Base-by-base conservation (phyloP, 1,140 invertebrate genomes). In the Caerostris darwini region DNA sequence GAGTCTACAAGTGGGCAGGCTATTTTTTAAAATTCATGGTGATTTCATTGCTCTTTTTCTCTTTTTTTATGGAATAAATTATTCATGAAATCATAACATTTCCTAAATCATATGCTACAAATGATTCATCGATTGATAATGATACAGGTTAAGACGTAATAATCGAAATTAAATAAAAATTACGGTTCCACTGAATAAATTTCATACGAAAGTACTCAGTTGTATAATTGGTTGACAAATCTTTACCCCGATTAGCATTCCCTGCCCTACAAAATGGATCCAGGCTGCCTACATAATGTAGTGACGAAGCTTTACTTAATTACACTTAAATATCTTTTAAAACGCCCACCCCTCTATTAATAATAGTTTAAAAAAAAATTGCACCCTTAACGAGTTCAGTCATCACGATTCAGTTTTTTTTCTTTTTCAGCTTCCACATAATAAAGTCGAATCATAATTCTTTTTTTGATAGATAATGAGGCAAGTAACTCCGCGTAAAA, bases 311-410 rank as follows among this genome's bases (percentile, higher is more conserved):
- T 17, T 88, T 50, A 67, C 61, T 88, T 88, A 88, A 88, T 88
- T 88, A 88, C 86, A 88, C 86, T 64, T 88, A 88, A 88, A 88
- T 88, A 67, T 88, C 86, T 88, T 88, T 88, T 88, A 88, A 88
- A 88, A 88, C 53, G 34, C 61, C 59, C 14, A 67, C 86, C 86
- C 59, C 53, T 53, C 86, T 88, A 88, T 88, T 88, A 88, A 88
- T 88, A 88, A 88, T 88, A 88, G 86, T 88, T 88, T n/a, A 34
- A 88, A 19, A 88, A 88, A 88, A 88, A 88, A 88, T 67, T 67
- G 50, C 53, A 59, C 86, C 86, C 86, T 88, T 88, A 88, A 88
- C 86, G 86, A 88, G 86, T 88, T 88, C 19, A 58, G 59, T 88
- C 86, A 53, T 88, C 86, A 88, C 86, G 86, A 88, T 67, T 86